phyloP scores from a whole-genome alignment of 2,888 invertebrate species.

The Ashinkailepas kermadecensis region DNA sequence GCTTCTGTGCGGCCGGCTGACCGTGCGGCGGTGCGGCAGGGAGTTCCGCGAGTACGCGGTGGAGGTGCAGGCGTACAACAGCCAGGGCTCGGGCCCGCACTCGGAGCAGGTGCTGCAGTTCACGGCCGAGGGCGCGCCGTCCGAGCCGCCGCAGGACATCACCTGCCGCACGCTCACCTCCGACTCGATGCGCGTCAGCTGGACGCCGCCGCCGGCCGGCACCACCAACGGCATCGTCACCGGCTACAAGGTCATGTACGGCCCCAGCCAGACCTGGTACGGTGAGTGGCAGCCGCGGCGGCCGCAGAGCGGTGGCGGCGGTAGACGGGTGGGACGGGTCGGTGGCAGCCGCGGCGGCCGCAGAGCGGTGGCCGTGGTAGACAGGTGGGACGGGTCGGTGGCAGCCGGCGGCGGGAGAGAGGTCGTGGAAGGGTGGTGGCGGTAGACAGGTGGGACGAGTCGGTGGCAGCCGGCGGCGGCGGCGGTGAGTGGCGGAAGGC shows the following conservation, averaged over 20 bases:
- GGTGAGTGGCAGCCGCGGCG: conserved; percentile 53
- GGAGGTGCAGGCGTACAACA: conserved; percentile 90
- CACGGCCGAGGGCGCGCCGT: conserved; percentile 89
- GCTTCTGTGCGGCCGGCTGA: not conserved
- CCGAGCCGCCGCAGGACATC: conserved; percentile 78
- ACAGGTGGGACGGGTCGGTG: too few species aligned
- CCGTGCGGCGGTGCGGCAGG: conserved; percentile 43
- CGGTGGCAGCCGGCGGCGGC: too few species aligned
- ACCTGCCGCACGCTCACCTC: conserved; percentile 88
- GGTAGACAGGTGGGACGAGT: too few species aligned
- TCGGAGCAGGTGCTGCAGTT: conserved; percentile 82
- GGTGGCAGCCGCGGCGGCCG: too few species aligned
- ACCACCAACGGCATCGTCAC: conserved; percentile 91
- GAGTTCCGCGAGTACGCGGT: conserved; percentile 95
- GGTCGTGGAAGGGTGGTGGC: too few species aligned
- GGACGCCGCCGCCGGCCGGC: conserved; percentile 86
- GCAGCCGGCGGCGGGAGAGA: too few species aligned
- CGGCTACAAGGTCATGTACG: conserved; percentile 89
- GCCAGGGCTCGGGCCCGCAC: conserved; percentile 84
- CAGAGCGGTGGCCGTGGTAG: too few species aligned
- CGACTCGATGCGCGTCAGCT: conserved; percentile 86
- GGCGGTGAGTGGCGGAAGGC: too few species aligned
- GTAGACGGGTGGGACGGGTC: too few species aligned
- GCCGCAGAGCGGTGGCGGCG: too few species aligned
- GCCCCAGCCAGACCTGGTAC: conserved; percentile 85